Base-by-base conservation (phyloP, 2,113 vertebrate species). In the Caranx ignobilis region DNA sequence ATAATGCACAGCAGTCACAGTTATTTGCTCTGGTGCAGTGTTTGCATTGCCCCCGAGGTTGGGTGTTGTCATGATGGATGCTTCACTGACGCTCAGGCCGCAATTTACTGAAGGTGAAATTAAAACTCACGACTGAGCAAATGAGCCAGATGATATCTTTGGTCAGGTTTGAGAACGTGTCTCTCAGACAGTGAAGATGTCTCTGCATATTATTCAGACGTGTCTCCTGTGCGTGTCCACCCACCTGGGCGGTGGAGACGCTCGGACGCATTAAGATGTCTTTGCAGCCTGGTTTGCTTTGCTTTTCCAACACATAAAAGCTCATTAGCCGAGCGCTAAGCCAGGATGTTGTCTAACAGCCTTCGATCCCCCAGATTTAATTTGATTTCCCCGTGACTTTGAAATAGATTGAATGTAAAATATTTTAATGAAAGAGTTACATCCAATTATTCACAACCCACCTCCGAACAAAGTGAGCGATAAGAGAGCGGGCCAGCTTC, bases 331-430 rank as follows among this genome's bases (percentile, higher is more conserved):
- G 35, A 65, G 47, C n/a, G 5, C 32, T 10, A 31, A 75, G 50
- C 57, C 18, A 39, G 32, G 77, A 18, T 56, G 87, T 74, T 85
- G 79, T 85, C 73, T 70, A n/a, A 50, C 54, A 26, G 63, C 39
- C n/a, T 71, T 66, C 12, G 11, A 71, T 64, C 26, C 13, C 12
- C 19, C 5, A 43, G 66, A 59, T 74, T 63, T 71, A 48, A 86
- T 86, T 73, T 48, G 34, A 88, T 84, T 81, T 86, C 32, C 32
- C 60, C 67, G 59, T 67, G 81, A 84, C 80, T 75, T 70, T 81
- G 71, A 79, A 83, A 81, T 21, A 66, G 54, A 85, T 83, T 90
- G 76, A 81, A 85, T 83, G 77, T 63, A 75, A 84, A 84, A 75
- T 35, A 77, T 84, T 82, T 66, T 70, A 86, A 89, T 84, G 69